Evolutionary conservation across 2,797 vertebrate genomes (phyloP), one percentile per base, ranked within the genome.

Genomic region (Clarias fuscus): DNA sequence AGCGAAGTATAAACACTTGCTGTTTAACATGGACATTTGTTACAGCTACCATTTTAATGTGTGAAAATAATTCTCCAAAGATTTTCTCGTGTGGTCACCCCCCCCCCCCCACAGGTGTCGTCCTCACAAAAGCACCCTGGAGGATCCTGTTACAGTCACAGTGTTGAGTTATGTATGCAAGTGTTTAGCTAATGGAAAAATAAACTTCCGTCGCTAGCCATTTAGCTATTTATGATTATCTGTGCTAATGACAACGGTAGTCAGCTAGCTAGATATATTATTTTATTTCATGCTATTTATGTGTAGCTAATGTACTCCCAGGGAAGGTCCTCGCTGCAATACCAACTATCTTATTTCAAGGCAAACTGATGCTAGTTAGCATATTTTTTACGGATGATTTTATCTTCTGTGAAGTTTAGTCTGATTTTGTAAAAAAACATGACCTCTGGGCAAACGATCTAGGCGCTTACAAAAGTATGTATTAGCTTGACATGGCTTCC

Each of bases 11-110:
- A 72, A 72, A 81, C 58, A 40, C 82, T 48, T 73, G 56, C 20
- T 70, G 53, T 83, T n/a, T 27, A 71, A 73, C 68, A 43, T 7
- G 48, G 40, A 70, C 58, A 13, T 62, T 62, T 37, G 58, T 62
- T 37, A 79, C 77, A 62, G 58, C 20, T 15, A 15, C 58, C 6
- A 5, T 40, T 59, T 37, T 62, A 79, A 79, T 40, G 30, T 14
- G 40, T 67, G n/a, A 82, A 81, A 82, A 67, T 82, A 67, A 82
- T 67, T 53, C 40, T 82, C 40, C 40, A 11, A n/a, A 80, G 77
- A 62, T 22, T 59, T 56, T 76, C 48, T 48, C 7, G 56, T n/a
- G 24, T 64, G 15, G 24, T n/a, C 37, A 64, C 5, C 13, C 59
- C 37, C n/a, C n/a, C 5, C 13, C 59, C 22, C 22, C 59, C 37